Percentiles rank a stretch among this genome's conserved stretches.
phyloP scores from a whole-genome alignment of 92 coral and sea anemone genomes.

The Umimayanthus chanpuru region DNA sequence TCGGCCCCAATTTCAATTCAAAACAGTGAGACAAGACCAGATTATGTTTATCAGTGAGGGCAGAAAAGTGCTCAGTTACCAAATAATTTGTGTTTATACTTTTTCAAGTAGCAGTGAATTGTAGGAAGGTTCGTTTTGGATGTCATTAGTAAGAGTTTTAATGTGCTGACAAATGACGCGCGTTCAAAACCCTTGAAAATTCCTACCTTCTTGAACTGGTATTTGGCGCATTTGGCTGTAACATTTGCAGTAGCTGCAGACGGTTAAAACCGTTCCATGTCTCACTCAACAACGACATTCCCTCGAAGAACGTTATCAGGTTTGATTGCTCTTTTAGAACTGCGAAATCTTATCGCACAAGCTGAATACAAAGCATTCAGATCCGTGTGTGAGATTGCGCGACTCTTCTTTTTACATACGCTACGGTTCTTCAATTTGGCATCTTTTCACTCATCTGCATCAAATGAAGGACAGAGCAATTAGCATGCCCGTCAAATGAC shows the following conservation, averaged over 20 bases:
- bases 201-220: slow-evolving; percentile 13
- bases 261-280: neutral
- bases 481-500: neutral
- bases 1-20: neutral
- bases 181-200: neutral
- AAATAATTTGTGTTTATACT: too few species aligned
- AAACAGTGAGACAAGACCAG: neutral
- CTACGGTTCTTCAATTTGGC: neutral
- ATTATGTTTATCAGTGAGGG: too few species aligned
- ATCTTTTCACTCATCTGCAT: slow-evolving; percentile 11
- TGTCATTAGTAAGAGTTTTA: neutral
- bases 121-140: neutral
- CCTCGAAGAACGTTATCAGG: neutral
- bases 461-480: neutral
- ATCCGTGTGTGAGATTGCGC: neutral
- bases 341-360: neutral
- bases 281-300: neutral
- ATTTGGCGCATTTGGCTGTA: neutral
- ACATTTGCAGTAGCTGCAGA: neutral
- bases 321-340: neutral
- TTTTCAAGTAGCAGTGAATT: neutral
- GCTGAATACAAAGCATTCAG: neutral
- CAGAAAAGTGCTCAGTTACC: too few species aligned
- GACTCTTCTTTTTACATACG: neutral
- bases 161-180: neutral